Evolutionary conservation across 2,797 vertebrate genomes (phyloP).

Genomic region (Rhinichthys osculus): DNA sequence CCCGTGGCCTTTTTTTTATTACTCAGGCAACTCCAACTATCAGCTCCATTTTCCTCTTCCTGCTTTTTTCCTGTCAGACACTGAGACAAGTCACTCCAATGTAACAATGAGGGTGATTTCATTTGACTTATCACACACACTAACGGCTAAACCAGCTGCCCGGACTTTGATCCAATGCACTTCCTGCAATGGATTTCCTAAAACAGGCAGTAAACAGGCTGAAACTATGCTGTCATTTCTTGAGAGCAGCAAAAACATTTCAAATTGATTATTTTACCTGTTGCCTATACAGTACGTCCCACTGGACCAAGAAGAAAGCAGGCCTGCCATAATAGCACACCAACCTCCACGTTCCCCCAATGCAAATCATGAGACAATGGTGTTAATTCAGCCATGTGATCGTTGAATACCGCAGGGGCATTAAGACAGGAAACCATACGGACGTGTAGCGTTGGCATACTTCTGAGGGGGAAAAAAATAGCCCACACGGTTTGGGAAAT

Average conservation of each 20-base stretch:
- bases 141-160: conserved; percentile 83
- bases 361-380: conserved; percentile 39
- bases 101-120: conserved; percentile 82
- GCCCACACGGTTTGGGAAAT: conserved; percentile 42
- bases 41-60: conserved; percentile 80
- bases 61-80: conserved; percentile 79
- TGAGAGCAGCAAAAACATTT: conserved; percentile 75
- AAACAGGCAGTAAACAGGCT: conserved; percentile 79
- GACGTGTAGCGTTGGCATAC: conserved; percentile 33
- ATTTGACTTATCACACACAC: conserved; percentile 80
- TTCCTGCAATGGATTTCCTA: conserved; percentile 83
- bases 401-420: conserved; percentile 39
- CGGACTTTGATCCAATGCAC: conserved; percentile 81
- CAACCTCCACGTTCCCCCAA: conserved; percentile 36
- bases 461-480: conserved; percentile 25
- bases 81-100: conserved; percentile 79
- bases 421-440: conserved; percentile 47
- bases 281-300: conserved; percentile 47
- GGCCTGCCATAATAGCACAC: conserved; percentile 15
- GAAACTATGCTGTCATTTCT: conserved; percentile 74
- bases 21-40: conserved; percentile 81
- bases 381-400: conserved; percentile 45
- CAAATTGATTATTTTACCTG: conserved; percentile 76
- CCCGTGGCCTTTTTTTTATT: conserved; percentile 80
- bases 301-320: conserved; percentile 41